These are phyloP conservation scores for Solea solea DNA, from an alignment of 2,113 vertebrate genomes.

Conservation along the genomic window DNA sequence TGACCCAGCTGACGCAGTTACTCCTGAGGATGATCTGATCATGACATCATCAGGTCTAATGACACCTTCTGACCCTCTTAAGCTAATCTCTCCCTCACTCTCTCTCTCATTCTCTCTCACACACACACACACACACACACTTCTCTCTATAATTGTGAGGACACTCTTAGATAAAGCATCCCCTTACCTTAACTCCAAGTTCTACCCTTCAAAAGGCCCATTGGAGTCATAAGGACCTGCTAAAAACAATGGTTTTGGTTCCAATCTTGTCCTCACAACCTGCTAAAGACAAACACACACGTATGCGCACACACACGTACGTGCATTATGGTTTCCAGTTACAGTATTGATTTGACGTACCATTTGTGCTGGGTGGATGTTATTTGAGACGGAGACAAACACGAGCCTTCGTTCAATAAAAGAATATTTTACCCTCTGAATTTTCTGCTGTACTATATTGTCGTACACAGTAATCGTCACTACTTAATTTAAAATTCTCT, in stretches of 20 bases:
- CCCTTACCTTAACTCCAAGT: background rate
- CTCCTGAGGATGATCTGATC: conserved; percentile 6
- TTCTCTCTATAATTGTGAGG: background rate
- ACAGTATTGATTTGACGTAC: conserved; percentile 69
- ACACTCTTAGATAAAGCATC: background rate
- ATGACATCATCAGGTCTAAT: conserved; percentile 68
- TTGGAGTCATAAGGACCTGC: background rate
- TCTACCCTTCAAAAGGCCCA: background rate
- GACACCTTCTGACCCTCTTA: conserved; percentile 58
- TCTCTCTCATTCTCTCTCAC: background rate
- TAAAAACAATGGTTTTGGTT: background rate
- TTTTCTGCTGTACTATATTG: conserved; percentile 5
- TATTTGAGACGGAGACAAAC: conserved; percentile 65
- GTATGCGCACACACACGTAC: conserved; percentile 9
- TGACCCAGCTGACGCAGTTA: too few relatives aligned
- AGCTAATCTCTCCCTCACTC: conserved; percentile 39
- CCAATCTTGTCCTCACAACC: too few relatives aligned
- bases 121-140: background rate
- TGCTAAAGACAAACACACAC: conserved; percentile 1
- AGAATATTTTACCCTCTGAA: conserved; percentile 34
- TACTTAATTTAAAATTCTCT: conserved; percentile 34
- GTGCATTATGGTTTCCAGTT: conserved; percentile 73
- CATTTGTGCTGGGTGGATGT: conserved; percentile 66
- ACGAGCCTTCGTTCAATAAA: conserved; percentile 27
- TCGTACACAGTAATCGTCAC: conserved; percentile 6